These are phyloP conservation scores for Halictus rubicundus DNA, from an alignment of 1,140 invertebrate species.

Conservation along the genomic window DNA sequence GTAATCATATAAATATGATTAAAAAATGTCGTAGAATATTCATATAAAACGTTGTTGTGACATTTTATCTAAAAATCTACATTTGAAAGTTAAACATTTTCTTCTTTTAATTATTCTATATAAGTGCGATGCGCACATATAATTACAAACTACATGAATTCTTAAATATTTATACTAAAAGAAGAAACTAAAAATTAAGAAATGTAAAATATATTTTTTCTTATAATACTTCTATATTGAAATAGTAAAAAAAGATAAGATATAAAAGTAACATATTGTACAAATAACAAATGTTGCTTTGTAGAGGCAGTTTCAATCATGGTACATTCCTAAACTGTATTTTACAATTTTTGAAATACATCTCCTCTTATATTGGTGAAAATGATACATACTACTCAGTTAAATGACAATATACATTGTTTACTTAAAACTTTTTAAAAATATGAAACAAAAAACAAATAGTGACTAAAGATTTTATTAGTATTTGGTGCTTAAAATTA, in stretches of 20 bases:
- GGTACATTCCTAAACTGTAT: neutral
- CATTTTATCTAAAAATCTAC: conserved; percentile 15
- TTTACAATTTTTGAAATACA: neutral
- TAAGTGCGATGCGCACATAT: neutral
- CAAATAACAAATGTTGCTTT: conserved; percentile 10
- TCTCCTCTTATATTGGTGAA: neutral
- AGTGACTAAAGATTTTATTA: neutral
- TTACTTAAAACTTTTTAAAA: neutral
- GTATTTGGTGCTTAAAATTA: conserved; percentile 3
- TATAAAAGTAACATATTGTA: conserved; percentile 2
- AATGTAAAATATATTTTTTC: conserved; percentile 1
- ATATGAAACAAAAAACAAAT: no score
- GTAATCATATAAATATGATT: conserved; percentile 34
- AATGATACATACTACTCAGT: neutral
- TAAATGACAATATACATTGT: neutral
- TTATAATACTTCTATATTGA: neutral
- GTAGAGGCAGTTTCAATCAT: conserved; percentile 28
- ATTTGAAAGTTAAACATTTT: neutral
- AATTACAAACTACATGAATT: neutral
- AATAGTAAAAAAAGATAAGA: conserved; percentile 13
- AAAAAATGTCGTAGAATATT: conserved; percentile 20
- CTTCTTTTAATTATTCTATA: conserved; percentile 6
- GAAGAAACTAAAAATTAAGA: neutral
- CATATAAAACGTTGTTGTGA: conserved; percentile 8
- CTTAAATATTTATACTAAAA: neutral